Percentiles rank a stretch among this genome's conserved stretches.
phyloP scores from a whole-genome alignment of 2,113 vertebrate genomes.

The Neolamprologus ventralis region DNA sequence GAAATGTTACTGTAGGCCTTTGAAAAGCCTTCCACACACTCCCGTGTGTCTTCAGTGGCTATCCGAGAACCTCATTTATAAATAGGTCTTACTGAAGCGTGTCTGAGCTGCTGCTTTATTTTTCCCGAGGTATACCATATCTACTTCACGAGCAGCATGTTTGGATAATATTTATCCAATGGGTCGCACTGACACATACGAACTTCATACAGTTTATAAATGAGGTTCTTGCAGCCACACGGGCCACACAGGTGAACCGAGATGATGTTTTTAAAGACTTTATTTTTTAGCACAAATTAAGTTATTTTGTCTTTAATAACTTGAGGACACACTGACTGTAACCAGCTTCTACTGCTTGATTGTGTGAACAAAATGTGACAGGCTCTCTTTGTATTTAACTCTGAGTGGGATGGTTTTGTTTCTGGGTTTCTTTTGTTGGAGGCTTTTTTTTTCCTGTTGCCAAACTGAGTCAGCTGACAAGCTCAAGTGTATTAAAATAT shows the following conservation, averaged over 20 bases:
- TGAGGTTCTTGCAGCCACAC: neutral
- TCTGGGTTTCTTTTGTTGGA: conserved; percentile 3
- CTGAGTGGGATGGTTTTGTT: neutral
- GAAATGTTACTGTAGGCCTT: conserved; percentile 7
- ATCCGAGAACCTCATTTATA: neutral
- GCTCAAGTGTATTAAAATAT: conserved; percentile 52
- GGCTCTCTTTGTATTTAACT: conserved; percentile 39
- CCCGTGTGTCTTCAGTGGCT: neutral
- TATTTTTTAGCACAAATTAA: conserved; percentile 16
- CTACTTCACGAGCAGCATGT: neutral
- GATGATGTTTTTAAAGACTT: neutral
- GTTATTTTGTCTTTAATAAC: conserved; percentile 14
- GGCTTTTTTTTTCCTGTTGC: conserved; percentile 29
- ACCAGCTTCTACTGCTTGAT: neutral
- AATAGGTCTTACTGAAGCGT: neutral
- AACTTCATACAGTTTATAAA: neutral
- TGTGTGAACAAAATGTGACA: conserved; percentile 23
- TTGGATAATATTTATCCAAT: conserved; percentile 3
- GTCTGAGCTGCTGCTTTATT: neutral
- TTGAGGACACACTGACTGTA: neutral
- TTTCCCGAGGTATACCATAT: neutral
- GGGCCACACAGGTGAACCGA: neutral
- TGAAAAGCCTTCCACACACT: neutral
- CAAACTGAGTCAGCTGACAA: conserved; percentile 32
- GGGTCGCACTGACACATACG: neutral